phyloP scores from a whole-genome alignment of 2,113 vertebrate species.

The Stercorarius parasiticus region DNA sequence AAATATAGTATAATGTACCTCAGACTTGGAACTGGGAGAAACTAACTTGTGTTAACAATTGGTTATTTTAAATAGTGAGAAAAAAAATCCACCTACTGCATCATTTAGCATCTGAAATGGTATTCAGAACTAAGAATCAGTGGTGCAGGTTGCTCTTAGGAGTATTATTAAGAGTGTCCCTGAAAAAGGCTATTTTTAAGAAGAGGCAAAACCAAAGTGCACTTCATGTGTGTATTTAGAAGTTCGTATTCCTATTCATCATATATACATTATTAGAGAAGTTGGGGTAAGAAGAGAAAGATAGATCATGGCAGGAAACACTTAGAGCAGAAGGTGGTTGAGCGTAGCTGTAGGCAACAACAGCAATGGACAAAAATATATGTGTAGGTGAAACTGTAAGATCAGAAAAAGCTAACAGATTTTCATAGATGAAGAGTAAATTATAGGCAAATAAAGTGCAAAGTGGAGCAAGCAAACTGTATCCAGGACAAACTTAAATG shows the following conservation, averaged over 20 bases:
- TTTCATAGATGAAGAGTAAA: not conserved
- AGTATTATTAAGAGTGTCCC: not conserved
- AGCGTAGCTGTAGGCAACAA: not conserved
- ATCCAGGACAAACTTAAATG: slow-evolving; percentile 55
- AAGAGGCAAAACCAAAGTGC: not conserved
- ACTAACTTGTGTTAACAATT: not conserved
- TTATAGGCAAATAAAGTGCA: not conserved
- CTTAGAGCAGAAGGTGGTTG: not conserved
- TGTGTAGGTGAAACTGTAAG: not conserved
- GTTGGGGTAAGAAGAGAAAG: not conserved
- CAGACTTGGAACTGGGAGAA: slow-evolving; percentile 22
- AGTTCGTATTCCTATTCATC: not conserved
- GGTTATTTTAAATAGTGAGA: slow-evolving; percentile 27
- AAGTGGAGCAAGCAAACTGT: slow-evolving; percentile 37
- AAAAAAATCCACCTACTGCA: not conserved
- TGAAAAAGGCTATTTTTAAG: not conserved
- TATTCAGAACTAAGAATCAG: not conserved
- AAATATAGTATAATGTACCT: not conserved
- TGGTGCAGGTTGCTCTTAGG: not conserved
- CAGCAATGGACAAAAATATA: not conserved
- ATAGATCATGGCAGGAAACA: not conserved
- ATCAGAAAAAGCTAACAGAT: not conserved
- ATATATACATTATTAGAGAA: not conserved
- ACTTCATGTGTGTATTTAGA: not conserved
- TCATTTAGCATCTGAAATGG: slow-evolving; percentile 23